Base-by-base conservation (phyloP, 1,140 invertebrate species). In the Bombus waltoni region DNA sequence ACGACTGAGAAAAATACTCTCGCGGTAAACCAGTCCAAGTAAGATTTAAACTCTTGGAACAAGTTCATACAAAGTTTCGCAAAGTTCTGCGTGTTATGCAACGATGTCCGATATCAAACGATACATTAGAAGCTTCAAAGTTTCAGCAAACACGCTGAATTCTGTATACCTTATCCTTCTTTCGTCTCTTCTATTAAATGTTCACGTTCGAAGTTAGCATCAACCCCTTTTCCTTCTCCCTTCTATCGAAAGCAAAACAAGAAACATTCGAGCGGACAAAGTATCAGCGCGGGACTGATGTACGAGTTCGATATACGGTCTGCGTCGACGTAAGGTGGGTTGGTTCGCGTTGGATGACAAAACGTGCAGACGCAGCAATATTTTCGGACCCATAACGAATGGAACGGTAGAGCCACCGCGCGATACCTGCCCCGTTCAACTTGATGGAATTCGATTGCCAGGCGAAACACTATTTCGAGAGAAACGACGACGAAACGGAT, bases 401-500 rank as follows among this genome's bases (percentile, higher is more conserved):
- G 77, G 83, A 57, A 70, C 47, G 59, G 38, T 15, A 28, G 70
- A 15, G 13, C 40, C 11, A 40, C 5, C 65, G 68, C 42, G 75
- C 73, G 62, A 87, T 87, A 73, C 83, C 57, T 78, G 82, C 32
- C 59, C 59, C 40, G 76, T 86, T 66, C 42, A 79, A 40, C 75
- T 32, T 57, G 86, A 42, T 87, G 76, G 83, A 81, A 80, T 79
- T 79, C 86, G 86, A 81, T 62, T 44, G 77, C 38, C 44, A n/a
- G 6, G 59, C 72, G 71, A 75, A 86, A 86, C 71, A 70, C 40
- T 66, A 66, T 80, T 86, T n/a, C 53, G 42, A 47, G 74, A 68
- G 85, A 38, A 77, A 59, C 73, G 73, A 53, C 73, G 44, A 25
- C 44, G 73, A 53, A 75, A 53, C 73, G 73, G n/a, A 75, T 75